Evolutionary conservation across 2,888 invertebrate genomes (phyloP).

Genomic region (Belgica antarctica): DNA sequence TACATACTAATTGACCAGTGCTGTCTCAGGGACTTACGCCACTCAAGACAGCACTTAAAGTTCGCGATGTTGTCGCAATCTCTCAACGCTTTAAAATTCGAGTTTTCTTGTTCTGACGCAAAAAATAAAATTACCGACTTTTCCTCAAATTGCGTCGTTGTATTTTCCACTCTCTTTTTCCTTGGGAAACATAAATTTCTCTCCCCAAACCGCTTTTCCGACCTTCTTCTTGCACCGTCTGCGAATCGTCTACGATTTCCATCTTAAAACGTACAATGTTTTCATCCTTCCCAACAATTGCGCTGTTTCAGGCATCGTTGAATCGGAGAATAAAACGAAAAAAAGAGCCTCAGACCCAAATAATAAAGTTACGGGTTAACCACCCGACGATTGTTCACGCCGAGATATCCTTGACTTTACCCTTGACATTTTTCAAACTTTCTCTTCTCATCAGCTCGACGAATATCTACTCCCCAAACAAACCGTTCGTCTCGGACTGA

Average conservation of each 20-base stretch:
- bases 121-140: background rate
- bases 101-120: constrained; percentile 4
- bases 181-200: background rate
- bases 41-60: background rate
- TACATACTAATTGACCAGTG: background rate
- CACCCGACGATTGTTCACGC: background rate
- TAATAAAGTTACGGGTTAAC: background rate
- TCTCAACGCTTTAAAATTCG: background rate
- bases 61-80: too few relatives aligned
- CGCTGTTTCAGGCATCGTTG: background rate
- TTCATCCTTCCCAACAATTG: background rate
- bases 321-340: background rate
- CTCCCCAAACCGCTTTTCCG: background rate
- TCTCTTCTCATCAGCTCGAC: background rate
- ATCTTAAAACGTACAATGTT: background rate
- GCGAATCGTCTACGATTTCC: constrained; percentile 26
- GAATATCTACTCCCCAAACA: background rate
- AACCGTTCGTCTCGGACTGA: background rate
- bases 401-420: background rate
- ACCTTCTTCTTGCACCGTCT: constrained; percentile 30
- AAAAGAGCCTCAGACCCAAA: too few relatives aligned
- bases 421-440: background rate
- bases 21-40: too few relatives aligned
- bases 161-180: background rate
- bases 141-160: background rate